Evolutionary conservation across 2,797 vertebrate species (phyloP).

Genomic region (Poeciliopsis gracilis): DNA sequence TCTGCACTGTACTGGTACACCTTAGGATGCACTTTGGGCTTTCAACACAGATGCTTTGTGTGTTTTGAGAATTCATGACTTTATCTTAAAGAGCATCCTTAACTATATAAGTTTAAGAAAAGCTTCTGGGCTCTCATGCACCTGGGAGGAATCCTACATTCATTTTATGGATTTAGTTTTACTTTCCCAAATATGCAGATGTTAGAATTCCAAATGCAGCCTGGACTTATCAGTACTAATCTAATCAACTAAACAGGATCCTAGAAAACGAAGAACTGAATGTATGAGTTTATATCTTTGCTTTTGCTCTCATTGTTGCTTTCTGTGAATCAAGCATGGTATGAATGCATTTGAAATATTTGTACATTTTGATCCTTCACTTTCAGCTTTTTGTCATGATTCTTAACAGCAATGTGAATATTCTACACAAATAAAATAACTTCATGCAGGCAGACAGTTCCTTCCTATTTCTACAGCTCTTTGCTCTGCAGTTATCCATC

Average conservation of each 20-base stretch:
- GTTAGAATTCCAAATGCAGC: constrained; percentile 31
- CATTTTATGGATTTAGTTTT: constrained; percentile 40
- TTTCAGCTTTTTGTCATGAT: constrained; percentile 70
- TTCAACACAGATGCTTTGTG: constrained; percentile 40
- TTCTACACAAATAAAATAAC: constrained; percentile 62
- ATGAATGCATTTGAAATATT: constrained; percentile 19
- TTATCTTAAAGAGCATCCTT: constrained; percentile 24
- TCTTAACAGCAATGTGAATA: constrained; percentile 67
- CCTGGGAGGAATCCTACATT: not conserved
- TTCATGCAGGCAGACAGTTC: constrained; percentile 64
- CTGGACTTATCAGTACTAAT: constrained; percentile 49
- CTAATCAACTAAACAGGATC: constrained; percentile 32
- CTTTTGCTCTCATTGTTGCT: constrained; percentile 8
- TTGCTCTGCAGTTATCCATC: constrained; percentile 37
- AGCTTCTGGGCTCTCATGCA: constrained; percentile 9
- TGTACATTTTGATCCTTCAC: constrained; percentile 67
- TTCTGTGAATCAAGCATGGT: constrained; percentile 22
- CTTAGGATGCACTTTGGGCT: constrained; percentile 45
- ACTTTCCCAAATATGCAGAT: constrained; percentile 53
- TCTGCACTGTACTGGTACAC: constrained; percentile 39
- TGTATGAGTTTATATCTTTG: not conserved
- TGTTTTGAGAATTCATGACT: constrained; percentile 35
- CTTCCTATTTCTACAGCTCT: constrained; percentile 39
- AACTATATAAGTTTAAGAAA: constrained; percentile 6
- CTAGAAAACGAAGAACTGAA: not conserved